Evolutionary conservation across 2,888 invertebrate genomes (phyloP), one percentile per base, ranked within the genome.

Genomic region (Tetanocera ferruginea): DNA sequence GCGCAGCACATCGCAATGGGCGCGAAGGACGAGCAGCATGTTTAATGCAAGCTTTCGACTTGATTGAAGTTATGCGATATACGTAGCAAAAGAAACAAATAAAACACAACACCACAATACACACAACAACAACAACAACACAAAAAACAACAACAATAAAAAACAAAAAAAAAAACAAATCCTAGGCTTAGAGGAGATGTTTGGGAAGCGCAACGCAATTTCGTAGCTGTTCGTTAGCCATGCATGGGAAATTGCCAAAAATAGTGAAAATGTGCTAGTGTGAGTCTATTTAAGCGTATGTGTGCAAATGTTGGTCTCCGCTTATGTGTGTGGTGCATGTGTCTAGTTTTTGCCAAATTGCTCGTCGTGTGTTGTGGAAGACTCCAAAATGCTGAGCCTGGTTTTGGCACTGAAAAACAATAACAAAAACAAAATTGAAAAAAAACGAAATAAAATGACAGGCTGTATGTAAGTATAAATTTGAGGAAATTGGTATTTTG

Each of bases 291-390:
- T 43, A 43, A 11, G 70, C 70, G 67, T 78, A 8, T 60, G 60
- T 72, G 31, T 55, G 37, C n/a, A n/a, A 43, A 19, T 71, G 71
- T 52, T 11, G 8, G 57, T 34, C 17, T 14, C 11, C 5, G 8
- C 14, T 57, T 69, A 55, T 73, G 62, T 67, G 37, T 43, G 52
- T 14, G 25, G 57, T 66, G 69, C 37, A 64, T 43, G 60, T 70
- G 23, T 28, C n/a, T 9, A 31, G 49, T 74, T 69, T 62, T 67
- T 69, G 81, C 75, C 79, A 57, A 77, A 78, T 73, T 79, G 83
- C 79, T 78, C 23, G 52, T 19, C 52, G 52, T 28, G 8, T 25
- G 52, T 55, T 70, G 70, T 19, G 17, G 28, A 43, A 52, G 28
- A 51, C 25, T 28, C 31, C 75, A 37, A 66, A 75, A 34, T 55